Base-by-base conservation (phyloP, 2,888 invertebrate species). In the Cylloceria caligata region DNA sequence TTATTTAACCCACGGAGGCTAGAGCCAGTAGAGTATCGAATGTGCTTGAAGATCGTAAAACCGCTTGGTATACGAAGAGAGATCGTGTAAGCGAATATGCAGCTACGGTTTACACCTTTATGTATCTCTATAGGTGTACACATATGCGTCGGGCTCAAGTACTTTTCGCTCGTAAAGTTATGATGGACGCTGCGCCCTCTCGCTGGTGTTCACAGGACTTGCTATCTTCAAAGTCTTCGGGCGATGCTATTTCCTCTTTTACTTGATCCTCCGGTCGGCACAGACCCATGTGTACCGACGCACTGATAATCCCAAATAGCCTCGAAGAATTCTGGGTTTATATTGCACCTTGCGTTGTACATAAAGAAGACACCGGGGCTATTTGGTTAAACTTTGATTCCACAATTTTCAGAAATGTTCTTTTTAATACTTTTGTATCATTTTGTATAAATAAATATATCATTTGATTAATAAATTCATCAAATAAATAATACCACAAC, bases 1-100 rank as follows among this genome's bases (percentile, higher is more conserved):
- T 27, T 30, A 36, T 34, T 57, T 13, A 39, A 6, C 13, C 24
- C 16, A n/a, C 45, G 19, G 39, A 36, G 19, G 6, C 16, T 19
- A 52, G 36, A 69, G 45, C 7, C 27, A 30, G 27, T 34, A 6
- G 49, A 30, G 42, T 79, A 78, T 71, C 78, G 60, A 78, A 67
- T 24, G 65, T 60, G 65, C 42, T 79, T 36, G 45, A 55, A 45
- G 71, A 75, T 83, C 84, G 81, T 83, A 80, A 85, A 82, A 81
- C 49, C 42, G 79, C 34, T 69, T 52, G 71, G 81, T 85, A 84
- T 84, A 81, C 81, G 83, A 83, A 83, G 81, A 77, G 84, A 84
- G 81, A 85, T 85, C 83, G 82, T 45, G 75, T 71, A 39, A 57
- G 74, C 62, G 73, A 68, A 77, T 69, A 39, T 45, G 68, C 72